Evolutionary conservation across 2,888 invertebrate species (phyloP), one percentile per base, ranked within the genome.

Genomic region (Microctonus hyperodae): DNA sequence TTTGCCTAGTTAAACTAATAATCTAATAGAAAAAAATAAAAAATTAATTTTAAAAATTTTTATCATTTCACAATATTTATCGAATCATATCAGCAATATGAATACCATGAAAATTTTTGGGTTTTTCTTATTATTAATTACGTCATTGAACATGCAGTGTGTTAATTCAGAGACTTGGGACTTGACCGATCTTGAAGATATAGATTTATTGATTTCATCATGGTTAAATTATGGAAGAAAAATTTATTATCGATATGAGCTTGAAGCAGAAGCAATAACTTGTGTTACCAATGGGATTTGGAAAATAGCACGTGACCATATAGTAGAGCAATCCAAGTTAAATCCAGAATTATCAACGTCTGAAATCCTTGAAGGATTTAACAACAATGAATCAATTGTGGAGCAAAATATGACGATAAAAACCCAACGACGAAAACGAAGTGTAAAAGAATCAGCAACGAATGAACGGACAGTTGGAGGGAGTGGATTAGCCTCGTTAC

Each of bases 221-320:
- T 59, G 44, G 59, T n/a, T 59, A n/a, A 13, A 44, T 9, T 59
- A 44, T n/a, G 59, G 37, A 5, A 59, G 37, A 25, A 31, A 44
- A 40, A 40, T 40, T 16, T 59, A 59, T 23, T 59, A 44, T 40
- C 10, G 13, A 13, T 59, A 40, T 65, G 53, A 66, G 5, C 72
- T 74, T 5, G 78, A 79, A 62, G 62, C 75, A 20, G 33, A 62
- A 6, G 67, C 77, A 28, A 74, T 73, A 25, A 71, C 72, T 37
- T 79, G 78, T 59, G 60, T 71, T 4, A n/a, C 66, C 1, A 20
- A 23, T 7, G 64, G 65, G 11, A 53, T 71, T 10, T 56, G 65
- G 31, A 37, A 60, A 13, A 6, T 67, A 2, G 20, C 16, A n/a
- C 31, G 31, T 20, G 28, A 55, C 28, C 31, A 31, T 25, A 31